Evolutionary conservation across 1,140 invertebrate species (phyloP), one percentile per base, ranked within the genome.

Genomic region (Schmidtea mediterranea): DNA sequence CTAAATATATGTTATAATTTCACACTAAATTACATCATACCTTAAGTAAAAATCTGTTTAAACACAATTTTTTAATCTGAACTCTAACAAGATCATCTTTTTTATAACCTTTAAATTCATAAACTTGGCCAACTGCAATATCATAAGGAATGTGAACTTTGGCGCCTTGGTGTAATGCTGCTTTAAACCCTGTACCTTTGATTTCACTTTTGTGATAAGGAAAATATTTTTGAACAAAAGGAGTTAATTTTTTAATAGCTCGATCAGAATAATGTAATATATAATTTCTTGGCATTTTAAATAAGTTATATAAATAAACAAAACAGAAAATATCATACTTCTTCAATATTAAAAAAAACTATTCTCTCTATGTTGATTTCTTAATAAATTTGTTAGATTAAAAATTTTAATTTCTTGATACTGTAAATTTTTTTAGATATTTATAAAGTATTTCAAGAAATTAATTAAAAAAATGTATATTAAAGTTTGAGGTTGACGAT

Each of bases 141-240:
- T 45, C 43, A 24, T 22, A 45, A 6, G 43, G 43, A 6, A 21
- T 21, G 3, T 45, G 15, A 2, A 21, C 3, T 5, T 22, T 21
- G 9, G 12, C 21, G 2, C 43, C 43, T 6, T 15, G 19, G 8
- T 19, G 5, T 24, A 19, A 6, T 2, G 43, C 43, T 6, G 15
- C 21, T 19, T 5, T 13, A 19, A 21, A 2, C 6, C 15, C 15
- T 8, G 21, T 21, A 22, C 21, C 15, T 19, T 45, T 21, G 6
- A 45, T 45, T n/a, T 45, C 43, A 45, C 8, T 15, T 21, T 45
- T 45, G 15, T 45, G 43, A 45, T 45, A 45, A 21, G 43, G 43
- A 45, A 45, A 45, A 24, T 19, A 45, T 21, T 45, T 45, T 24
- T 45, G 8, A 5, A 45, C 22, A 21, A 19, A 21, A 22, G 43